These are phyloP conservation scores for Drosophila pallidifrons DNA, from an alignment of 1,140 invertebrate species.

Conservation along the genomic window DNA sequence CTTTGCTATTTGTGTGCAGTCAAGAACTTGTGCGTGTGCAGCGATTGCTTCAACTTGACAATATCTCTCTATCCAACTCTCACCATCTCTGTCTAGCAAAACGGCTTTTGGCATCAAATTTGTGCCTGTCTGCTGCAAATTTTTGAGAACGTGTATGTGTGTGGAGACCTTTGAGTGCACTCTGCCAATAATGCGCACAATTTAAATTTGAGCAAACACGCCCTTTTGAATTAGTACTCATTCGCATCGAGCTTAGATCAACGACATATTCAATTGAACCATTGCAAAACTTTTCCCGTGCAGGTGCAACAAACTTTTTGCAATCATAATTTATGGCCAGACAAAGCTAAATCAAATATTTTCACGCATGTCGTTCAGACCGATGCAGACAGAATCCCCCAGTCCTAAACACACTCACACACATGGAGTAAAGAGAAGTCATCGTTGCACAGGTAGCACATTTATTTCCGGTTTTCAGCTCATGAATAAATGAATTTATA, in stretches of 20 bases:
- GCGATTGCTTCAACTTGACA: slow-evolving; percentile 63
- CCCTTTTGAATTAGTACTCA: slow-evolving; percentile 55
- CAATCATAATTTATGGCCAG: slow-evolving; percentile 51
- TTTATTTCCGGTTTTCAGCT: slow-evolving; percentile 77
- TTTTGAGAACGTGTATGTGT: slow-evolving; percentile 21
- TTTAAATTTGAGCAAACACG: slow-evolving; percentile 72
- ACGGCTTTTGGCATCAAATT: slow-evolving; percentile 73
- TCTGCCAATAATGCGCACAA: slow-evolving; percentile 82
- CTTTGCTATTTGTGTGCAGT: slow-evolving; percentile 58
- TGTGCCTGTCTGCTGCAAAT: slow-evolving; percentile 63
- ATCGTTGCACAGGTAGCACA: slow-evolving; percentile 49
- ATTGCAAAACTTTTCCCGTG: slow-evolving; percentile 15
- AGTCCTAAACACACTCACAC: slow-evolving; percentile 27
- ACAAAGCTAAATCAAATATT: slow-evolving; percentile 53
- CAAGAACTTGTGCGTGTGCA: slow-evolving; percentile 62
- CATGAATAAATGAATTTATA: slow-evolving; percentile 84
- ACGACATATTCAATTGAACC: slow-evolving; percentile 45
- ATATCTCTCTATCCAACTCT: slow-evolving; percentile 4
- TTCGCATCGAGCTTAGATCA: slow-evolving; percentile 23
- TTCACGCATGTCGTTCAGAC: slow-evolving; percentile 43
- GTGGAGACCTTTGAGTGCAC: slow-evolving; percentile 67
- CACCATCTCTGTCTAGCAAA: slow-evolving; percentile 48
- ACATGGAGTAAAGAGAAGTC: background rate
- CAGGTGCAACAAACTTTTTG: slow-evolving; percentile 43
- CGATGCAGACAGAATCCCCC: slow-evolving; percentile 35